Conservation (phyloP, 2,113 vertebrate species). For the Otus sunia region DNA sequence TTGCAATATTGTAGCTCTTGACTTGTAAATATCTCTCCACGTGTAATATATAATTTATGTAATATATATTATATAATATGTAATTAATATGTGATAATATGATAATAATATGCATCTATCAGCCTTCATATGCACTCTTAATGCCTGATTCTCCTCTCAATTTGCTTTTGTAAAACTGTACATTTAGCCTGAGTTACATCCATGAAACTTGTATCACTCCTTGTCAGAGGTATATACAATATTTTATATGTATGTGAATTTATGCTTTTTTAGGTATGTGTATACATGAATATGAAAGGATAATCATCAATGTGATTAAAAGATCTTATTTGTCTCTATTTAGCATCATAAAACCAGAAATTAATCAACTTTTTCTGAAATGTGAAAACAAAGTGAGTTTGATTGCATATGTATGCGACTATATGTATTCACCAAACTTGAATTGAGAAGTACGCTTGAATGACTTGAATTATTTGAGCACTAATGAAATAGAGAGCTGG, state of each 20-base stretch:
- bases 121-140: neutral
- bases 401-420: neutral
- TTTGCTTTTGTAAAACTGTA: neutral
- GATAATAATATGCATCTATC: neutral
- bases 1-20: neutral
- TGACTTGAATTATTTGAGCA: neutral
- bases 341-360: neutral
- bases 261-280: neutral
- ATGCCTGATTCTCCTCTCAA: neutral
- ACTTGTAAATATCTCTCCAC: neutral
- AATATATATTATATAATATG: neutral
- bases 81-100: neutral
- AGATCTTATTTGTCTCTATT: neutral
- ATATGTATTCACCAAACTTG: neutral
- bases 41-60: neutral
- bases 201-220: neutral
- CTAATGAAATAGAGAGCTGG: neutral
- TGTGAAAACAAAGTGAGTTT: neutral
- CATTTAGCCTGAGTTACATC: neutral
- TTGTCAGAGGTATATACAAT: neutral
- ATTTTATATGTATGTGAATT: neutral
- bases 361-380: neutral
- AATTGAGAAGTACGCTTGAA: neutral
- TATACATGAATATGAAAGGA: neutral
- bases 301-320: neutral